Evolutionary conservation across 2,797 vertebrate genomes (phyloP).

Genomic region (Tachyglossus aculeatus): DNA sequence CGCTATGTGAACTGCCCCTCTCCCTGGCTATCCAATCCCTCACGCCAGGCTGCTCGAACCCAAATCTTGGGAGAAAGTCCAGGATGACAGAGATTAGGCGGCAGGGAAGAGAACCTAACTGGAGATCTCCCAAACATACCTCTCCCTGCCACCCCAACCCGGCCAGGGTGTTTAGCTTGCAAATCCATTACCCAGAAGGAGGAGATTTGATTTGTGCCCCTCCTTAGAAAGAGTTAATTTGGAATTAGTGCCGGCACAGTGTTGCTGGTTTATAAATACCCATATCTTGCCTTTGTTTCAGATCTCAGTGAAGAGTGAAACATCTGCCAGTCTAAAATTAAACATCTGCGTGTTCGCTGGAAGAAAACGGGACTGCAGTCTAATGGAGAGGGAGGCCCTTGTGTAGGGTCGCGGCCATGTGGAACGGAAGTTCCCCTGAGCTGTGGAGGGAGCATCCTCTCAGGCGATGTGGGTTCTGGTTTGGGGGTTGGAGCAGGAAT

Average conservation of each 20-base stretch:
- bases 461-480: too few relatives aligned
- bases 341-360: constrained; percentile 46
- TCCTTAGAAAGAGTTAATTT: constrained; percentile 65
- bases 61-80: too few relatives aligned
- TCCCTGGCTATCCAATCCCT: neutral
- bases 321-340: constrained; percentile 64
- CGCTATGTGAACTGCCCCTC: neutral
- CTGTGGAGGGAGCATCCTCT: too few relatives aligned
- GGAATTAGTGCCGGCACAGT: constrained; percentile 64
- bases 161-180: neutral
- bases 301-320: constrained; percentile 56
- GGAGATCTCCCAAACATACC: neutral
- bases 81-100: neutral
- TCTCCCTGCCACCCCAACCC: neutral
- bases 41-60: neutral
- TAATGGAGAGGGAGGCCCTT: constrained; percentile 62
- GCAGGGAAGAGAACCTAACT: neutral
- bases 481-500: too few relatives aligned
- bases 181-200: neutral
- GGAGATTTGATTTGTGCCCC: constrained; percentile 63
- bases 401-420: neutral
- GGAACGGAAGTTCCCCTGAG: neutral
- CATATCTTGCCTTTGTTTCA: constrained; percentile 47
- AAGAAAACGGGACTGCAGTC: constrained; percentile 23
- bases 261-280: constrained; percentile 56